Conservation (phyloP, 2,113 vertebrate genomes). For the Anser cygnoides region DNA sequence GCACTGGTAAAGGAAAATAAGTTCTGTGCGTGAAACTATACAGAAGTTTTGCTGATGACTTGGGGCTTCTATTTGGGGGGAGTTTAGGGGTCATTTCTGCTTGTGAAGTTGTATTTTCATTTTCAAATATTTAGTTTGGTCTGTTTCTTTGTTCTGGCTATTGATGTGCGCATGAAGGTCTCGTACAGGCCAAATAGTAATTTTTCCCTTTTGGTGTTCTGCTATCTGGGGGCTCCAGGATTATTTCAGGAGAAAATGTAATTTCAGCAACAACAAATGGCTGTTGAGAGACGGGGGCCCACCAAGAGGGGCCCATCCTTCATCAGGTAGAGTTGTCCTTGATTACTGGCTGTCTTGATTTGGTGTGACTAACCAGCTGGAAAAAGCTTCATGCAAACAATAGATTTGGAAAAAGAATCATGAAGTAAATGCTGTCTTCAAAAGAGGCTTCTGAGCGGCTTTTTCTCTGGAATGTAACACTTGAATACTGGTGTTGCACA, state of each 20-base stretch:
- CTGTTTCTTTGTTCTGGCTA: neutral
- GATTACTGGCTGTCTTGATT: neutral
- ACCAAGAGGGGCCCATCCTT: neutral
- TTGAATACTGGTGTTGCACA: neutral
- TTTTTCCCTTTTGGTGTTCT: neutral
- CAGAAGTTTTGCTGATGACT: neutral
- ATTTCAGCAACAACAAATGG: neutral
- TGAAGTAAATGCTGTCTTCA: neutral
- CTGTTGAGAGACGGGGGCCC: neutral
- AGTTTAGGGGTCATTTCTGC: neutral
- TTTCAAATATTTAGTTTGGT: neutral
- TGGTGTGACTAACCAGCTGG: neutral
- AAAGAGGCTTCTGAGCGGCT: accelerated
- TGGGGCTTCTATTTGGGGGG: neutral
- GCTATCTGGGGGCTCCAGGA: neutral
- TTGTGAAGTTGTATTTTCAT: neutral
- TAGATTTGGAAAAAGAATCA: neutral
- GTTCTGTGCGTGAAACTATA: neutral
- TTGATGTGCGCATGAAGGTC: neutral
- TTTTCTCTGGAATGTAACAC: neutral
- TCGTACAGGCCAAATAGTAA: neutral
- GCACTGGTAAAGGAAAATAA: neutral
- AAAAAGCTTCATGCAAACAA: neutral
- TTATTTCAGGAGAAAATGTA: slow-evolving; percentile 7
- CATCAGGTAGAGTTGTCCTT: neutral